A percentile compares a stretch with the other conserved stretches of the same genome.
Evolutionary conservation across 2,113 vertebrate species (phyloP).

Genomic region (rat (Rattus norvegicus)): DNA sequence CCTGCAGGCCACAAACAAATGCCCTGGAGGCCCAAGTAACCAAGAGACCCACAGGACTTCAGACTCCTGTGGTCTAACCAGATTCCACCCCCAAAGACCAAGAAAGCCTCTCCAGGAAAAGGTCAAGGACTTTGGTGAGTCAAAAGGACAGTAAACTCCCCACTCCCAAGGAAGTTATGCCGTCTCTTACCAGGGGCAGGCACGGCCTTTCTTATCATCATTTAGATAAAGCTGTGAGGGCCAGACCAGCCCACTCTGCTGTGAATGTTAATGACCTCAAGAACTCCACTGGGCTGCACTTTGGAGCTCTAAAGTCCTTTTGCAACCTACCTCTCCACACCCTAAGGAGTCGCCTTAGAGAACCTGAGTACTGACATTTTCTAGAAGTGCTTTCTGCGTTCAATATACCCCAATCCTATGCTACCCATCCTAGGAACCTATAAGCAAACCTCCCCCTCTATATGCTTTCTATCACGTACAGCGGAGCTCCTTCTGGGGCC

Average conservation of each 20-base stretch:
- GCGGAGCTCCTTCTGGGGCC: not conserved
- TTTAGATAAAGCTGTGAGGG: not conserved
- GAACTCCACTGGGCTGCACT: not conserved
- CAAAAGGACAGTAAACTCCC: not conserved
- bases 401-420: not conserved
- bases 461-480: not conserved
- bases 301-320: not conserved
- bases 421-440: not conserved
- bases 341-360: not conserved
- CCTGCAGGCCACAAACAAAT: not conserved
- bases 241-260: not conserved
- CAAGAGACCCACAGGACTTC: not conserved
- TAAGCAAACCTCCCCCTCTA: not conserved
- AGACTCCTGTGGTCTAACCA: not conserved
- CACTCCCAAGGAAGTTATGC: not conserved
- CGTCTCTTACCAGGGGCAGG: not conserved
- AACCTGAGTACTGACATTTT: not conserved
- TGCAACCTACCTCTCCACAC: not conserved
- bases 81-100: constrained; percentile 5
- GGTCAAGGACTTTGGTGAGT: not conserved
- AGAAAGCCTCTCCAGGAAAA: not conserved
- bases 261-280: not conserved
- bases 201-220: not conserved
- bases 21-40: not conserved
- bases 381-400: not conserved